phyloP scores from a whole-genome alignment of 2,888 invertebrate genomes.

The Clostera curtula region DNA sequence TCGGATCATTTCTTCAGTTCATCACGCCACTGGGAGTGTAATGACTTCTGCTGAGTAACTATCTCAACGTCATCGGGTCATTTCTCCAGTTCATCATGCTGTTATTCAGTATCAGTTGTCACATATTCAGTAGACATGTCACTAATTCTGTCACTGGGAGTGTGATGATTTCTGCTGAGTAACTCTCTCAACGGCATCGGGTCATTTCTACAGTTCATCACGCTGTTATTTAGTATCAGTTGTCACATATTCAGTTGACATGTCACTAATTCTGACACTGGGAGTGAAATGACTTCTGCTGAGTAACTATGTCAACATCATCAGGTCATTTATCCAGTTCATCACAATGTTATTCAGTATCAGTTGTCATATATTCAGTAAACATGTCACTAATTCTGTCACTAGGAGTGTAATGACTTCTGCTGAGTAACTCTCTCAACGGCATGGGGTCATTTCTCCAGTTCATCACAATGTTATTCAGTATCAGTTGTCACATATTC shows the following conservation, averaged over 20 bases:
- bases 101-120: background rate
- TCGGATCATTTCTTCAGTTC: background rate
- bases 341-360: constrained; percentile 2
- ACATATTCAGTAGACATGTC: background rate
- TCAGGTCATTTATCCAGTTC: background rate
- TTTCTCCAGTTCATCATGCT: no score
- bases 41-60: constrained; percentile 9
- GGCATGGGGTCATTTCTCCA: no score
- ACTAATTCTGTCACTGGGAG: constrained; percentile 12
- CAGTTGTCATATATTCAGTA: constrained; percentile 15
- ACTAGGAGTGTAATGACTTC: constrained; percentile 21
- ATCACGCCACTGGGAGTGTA: constrained; percentile 21
- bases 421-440: background rate
- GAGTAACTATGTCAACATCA: background rate
- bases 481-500: background rate
- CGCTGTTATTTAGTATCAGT: constrained; percentile 6
- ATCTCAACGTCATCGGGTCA: background rate
- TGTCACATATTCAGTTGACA: constrained; percentile 13
- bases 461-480: no score
- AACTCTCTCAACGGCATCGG: background rate
- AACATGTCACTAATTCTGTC: constrained; percentile 24
- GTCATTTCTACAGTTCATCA: no score
- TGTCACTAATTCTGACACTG: constrained; percentile 13
- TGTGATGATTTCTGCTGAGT: constrained; percentile 7
- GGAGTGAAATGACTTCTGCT: constrained; percentile 2